These are phyloP conservation scores for Furcula furcula DNA, from an alignment of 2,888 invertebrate species.

Conservation along the genomic window DNA sequence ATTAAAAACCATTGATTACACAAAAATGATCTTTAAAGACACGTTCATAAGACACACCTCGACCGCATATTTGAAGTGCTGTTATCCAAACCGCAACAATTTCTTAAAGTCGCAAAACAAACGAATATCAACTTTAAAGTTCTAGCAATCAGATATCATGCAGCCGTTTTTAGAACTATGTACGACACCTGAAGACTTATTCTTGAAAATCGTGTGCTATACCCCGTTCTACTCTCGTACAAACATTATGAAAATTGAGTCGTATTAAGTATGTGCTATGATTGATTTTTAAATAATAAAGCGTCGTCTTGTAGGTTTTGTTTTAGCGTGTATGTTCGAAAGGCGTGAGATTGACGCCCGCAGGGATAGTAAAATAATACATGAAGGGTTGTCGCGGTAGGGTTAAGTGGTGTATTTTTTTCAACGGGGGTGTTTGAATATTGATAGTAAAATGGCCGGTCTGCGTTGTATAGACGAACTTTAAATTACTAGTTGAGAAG, in stretches of 20 bases:
- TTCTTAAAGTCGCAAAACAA: slow-evolving; percentile 6
- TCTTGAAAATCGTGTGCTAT: slow-evolving; percentile 66
- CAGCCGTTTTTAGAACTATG: slow-evolving; percentile 22
- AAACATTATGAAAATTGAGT: slow-evolving; percentile 8
- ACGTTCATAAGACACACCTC: no score
- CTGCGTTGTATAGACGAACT: slow-evolving; percentile 4
- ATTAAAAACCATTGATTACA: no score
- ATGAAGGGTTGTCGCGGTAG: slow-evolving; percentile 71
- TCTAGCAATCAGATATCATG: slow-evolving; percentile 28
- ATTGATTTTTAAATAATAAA: slow-evolving; percentile 26
- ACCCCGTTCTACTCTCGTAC: slow-evolving; percentile 47
- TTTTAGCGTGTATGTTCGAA: slow-evolving; percentile 62
- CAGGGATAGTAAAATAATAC: slow-evolving; percentile 69
- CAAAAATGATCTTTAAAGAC: no score
- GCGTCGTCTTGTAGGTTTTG: slow-evolving; percentile 47
- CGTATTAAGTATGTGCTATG: slow-evolving; percentile 7
- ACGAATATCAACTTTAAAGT: slow-evolving; percentile 29
- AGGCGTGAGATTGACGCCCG: slow-evolving; percentile 80
- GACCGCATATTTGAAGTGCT: no score
- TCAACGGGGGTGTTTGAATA: slow-evolving; percentile 57
- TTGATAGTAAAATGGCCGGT: slow-evolving; percentile 61
- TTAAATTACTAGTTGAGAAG: no score
- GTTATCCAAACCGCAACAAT: no score
- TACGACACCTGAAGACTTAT: slow-evolving; percentile 64
- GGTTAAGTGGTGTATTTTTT: slow-evolving; percentile 67